phyloP scores from a whole-genome alignment of 2,113 vertebrate genomes.

The Elanoides forficatus region DNA sequence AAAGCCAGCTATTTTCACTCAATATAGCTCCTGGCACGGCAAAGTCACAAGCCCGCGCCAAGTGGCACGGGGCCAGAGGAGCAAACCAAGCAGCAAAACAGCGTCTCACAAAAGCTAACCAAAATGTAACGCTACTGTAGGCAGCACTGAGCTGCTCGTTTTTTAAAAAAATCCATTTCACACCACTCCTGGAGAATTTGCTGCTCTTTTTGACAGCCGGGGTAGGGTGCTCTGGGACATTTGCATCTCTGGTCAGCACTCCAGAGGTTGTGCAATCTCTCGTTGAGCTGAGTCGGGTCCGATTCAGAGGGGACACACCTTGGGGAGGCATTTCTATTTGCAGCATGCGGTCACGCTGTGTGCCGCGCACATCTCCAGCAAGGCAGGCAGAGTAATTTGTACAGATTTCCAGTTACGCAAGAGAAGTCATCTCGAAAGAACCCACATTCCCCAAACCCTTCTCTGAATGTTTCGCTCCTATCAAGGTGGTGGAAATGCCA shows the following conservation, averaged over 20 bases:
- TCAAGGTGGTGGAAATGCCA: accelerated
- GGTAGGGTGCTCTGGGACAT: too few species aligned
- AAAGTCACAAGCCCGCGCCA: accelerated
- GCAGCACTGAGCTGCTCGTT: accelerated
- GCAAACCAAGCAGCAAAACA: not conserved
- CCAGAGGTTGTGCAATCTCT: accelerated
- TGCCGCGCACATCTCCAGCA: too few species aligned
- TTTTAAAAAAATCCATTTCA: too few species aligned
- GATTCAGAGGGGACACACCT: not conserved
- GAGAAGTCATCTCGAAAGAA: not conserved
- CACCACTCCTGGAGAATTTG: accelerated
- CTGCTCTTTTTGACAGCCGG: accelerated
- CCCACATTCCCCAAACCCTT: not conserved
- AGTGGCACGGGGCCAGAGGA: not conserved
- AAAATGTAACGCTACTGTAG: accelerated
- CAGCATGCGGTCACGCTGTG: not conserved
- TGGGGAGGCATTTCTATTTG: not conserved
- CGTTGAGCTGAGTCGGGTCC: accelerated
- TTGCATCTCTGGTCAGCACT: accelerated
- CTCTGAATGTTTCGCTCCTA: not conserved
- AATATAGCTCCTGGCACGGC: not conserved
- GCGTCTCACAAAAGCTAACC: not conserved
- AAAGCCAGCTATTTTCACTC: not conserved
- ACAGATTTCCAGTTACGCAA: not conserved
- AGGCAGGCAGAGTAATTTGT: not conserved